phyloP scores from a whole-genome alignment of 2,113 vertebrate species.

The Saguinus midas region DNA sequence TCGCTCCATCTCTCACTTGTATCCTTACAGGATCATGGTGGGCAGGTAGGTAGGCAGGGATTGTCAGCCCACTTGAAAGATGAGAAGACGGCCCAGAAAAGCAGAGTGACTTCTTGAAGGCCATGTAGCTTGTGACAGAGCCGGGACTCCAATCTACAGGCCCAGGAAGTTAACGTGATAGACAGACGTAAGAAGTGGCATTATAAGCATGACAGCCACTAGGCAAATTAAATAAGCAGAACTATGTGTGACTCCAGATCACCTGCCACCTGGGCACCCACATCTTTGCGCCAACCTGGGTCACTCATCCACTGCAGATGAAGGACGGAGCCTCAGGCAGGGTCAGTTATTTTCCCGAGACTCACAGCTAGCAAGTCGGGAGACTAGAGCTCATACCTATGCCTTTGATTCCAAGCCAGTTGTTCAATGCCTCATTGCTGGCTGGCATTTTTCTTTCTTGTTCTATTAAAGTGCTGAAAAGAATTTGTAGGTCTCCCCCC shows the following conservation, averaged over 20 bases:
- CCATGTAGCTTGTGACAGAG: background rate
- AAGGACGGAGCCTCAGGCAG: background rate
- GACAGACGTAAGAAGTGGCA: background rate
- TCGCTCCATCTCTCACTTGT: background rate
- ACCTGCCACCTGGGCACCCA: background rate
- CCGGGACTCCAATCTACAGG: background rate
- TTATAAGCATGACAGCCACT: background rate
- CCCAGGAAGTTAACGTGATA: background rate
- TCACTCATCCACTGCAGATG: background rate
- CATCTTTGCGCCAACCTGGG: too few species aligned
- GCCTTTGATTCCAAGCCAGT: background rate
- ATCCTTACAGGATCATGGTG: background rate
- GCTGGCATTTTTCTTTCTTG: background rate
- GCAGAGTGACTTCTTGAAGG: background rate
- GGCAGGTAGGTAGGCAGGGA: background rate
- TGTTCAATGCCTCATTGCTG: background rate
- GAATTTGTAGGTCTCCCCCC: background rate
- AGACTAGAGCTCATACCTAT: background rate
- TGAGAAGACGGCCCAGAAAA: background rate
- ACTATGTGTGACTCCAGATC: background rate
- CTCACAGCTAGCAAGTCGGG: too few species aligned
- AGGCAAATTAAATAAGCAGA: background rate
- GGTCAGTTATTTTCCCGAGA: fast-evolving
- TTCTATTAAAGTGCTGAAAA: background rate
- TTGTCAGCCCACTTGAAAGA: too few species aligned